phyloP scores from a whole-genome alignment of 2,888 invertebrate genomes.

The Drosophila cracens region DNA sequence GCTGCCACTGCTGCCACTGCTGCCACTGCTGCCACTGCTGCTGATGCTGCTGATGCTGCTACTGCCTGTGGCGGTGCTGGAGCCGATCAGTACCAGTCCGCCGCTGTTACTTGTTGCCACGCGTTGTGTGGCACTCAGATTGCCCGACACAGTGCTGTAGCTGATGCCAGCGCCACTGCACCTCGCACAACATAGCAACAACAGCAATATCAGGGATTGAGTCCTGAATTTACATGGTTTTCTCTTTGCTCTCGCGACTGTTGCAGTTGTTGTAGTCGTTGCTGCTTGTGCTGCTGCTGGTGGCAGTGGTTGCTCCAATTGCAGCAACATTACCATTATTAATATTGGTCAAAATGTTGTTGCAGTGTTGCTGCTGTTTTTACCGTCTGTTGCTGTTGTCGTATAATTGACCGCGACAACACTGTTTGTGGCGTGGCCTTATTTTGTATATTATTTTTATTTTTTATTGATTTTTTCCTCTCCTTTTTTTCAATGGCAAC shows the following conservation, averaged over 20 bases:
- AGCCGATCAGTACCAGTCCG: constrained; percentile 71
- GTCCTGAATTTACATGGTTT: constrained; percentile 37
- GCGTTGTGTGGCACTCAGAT: constrained; percentile 56
- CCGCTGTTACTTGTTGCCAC: constrained; percentile 60
- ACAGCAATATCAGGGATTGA: constrained; percentile 42
- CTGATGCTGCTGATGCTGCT: constrained; percentile 9
- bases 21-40: constrained; percentile 18
- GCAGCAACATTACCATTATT: constrained; percentile 85
- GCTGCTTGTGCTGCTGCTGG: constrained; percentile 53
- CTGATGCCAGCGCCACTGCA: constrained; percentile 67
- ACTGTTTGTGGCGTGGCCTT: constrained; percentile 64
- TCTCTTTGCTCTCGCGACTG: constrained; percentile 53
- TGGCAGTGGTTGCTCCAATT: constrained; percentile 78
- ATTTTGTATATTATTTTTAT: constrained; percentile 17
- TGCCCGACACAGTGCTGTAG: constrained; percentile 56
- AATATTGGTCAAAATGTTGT: constrained; percentile 75
- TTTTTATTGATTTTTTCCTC: constrained; percentile 31
- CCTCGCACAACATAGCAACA: constrained; percentile 71
- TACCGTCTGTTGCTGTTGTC: constrained; percentile 28
- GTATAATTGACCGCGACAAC: constrained; percentile 66
- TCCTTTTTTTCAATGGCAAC: constrained; percentile 38
- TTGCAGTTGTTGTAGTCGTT: constrained; percentile 44
- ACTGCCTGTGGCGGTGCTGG: constrained; percentile 56
- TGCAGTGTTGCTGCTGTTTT: constrained; percentile 40
- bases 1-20: constrained; percentile 14